Evolutionary conservation across 37 sponge, comb jelly and placozoan species (phyloP).

Genomic region (Amphimedon queenslandica): DNA sequence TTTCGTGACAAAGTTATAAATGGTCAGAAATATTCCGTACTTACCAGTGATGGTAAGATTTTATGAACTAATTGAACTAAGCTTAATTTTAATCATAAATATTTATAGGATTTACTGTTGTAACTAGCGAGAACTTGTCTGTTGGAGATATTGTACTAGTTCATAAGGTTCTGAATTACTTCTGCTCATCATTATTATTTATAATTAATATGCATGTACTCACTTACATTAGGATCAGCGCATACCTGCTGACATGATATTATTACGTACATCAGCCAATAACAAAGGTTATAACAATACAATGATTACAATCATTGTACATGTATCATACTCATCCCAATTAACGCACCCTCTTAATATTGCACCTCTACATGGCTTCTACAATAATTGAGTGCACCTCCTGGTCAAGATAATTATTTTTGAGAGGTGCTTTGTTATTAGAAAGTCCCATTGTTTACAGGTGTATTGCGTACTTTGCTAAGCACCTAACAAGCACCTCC

Average conservation of each 20-base stretch:
- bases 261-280: constrained; percentile 86
- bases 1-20: constrained; percentile 83
- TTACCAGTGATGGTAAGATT: constrained; percentile 63
- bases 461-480: no score
- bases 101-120: background rate
- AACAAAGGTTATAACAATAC: no score
- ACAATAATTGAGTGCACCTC: no score
- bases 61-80: background rate
- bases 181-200: background rate
- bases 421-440: no score
- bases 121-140: background rate
- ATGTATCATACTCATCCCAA: no score
- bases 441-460: no score
- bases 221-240: constrained; percentile 69
- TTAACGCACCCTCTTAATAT: no score
- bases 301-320: no score
- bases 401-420: no score
- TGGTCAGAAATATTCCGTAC: constrained; percentile 60
- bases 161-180: background rate
- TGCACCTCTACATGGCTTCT: no score
- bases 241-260: constrained; percentile 85
- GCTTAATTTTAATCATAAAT: background rate
- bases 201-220: constrained; percentile 11
- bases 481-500: no score
- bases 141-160: background rate